Base-by-base conservation (phyloP, 2,888 invertebrate species). In the Parnassius smintheus region DNA sequence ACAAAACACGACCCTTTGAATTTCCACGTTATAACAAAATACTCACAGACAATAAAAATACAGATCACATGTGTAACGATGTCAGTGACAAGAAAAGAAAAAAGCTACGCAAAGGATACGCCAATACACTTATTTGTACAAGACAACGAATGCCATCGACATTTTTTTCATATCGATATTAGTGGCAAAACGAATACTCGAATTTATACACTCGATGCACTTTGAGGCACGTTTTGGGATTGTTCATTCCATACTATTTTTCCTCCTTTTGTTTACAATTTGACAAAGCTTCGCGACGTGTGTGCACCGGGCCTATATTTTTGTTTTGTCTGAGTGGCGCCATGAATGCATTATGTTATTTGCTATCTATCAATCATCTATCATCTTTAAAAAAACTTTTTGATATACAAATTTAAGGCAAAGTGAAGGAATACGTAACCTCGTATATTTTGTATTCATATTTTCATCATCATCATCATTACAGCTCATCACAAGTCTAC, bases 131-230 rank as follows among this genome's bases (percentile, higher is more conserved):
- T 61, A 65, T 65, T 67, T 68, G 66, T 68, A 68, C 68, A 70
- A 68, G 69, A 65, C 64, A 69, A 68, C 67, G 67, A 66, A 66
- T 63, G 58, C 65, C 50, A 58, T 59, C 35, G 48, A 51, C 55
- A 46, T 62, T 48, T 62, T 69, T 72, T 70, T 72, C 70, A 67
- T 69, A 67, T 67, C 68, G 62, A 72, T 68, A 73, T 74, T 74
- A 73, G 74, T 70, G 70, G 69, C 72, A 72, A 72, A 72, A 70
- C 70, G 72, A 68, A 72, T 70, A 73, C 75, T 74, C 70, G 75
- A 75, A 75, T 74, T 75, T 75, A 75, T 74, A 73, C 70, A 75
- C 73, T 75, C 72, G 71, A 74, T 75, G 73, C 73, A 72, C 73
- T 73, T 78, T 78, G 77, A 76, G 72, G 72, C 72, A 70, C 72